Conservation (phyloP, 64 coral and sea anemone species). For the Acropora yongei region DNA sequence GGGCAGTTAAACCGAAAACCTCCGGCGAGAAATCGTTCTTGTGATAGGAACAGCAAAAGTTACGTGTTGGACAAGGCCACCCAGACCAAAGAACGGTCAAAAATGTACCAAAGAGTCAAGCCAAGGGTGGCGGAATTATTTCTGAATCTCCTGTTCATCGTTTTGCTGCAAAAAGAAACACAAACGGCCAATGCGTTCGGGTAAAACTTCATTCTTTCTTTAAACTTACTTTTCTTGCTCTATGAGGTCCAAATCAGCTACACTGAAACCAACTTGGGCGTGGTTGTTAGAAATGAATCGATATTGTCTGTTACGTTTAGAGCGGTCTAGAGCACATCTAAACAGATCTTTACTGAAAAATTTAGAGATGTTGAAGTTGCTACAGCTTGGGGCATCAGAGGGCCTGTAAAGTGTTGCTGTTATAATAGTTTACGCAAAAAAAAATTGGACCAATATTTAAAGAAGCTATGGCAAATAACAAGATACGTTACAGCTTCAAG, state of each 20-base stretch:
- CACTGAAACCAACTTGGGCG: not conserved
- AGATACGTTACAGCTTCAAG: not conserved
- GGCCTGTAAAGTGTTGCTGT: not conserved
- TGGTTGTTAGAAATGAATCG: too few species aligned
- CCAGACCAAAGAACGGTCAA: not conserved
- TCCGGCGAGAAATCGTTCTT: not conserved
- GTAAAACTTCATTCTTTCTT: not conserved
- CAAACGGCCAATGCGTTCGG: not conserved
- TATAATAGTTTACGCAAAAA: not conserved
- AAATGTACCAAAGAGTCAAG: slow-evolving; percentile 7
- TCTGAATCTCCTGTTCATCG: not conserved
- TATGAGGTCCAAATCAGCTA: not conserved
- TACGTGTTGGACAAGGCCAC: not conserved
- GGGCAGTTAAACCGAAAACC: not conserved
- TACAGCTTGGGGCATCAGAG: too few species aligned
- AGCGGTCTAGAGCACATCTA: not conserved
- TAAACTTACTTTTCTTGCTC: not conserved
- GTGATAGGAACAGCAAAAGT: not conserved
- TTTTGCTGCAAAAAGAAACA: slow-evolving; percentile 6
- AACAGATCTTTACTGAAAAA: not conserved
- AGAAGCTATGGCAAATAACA: not conserved
- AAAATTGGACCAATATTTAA: slow-evolving; percentile 3
- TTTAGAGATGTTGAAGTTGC: too few species aligned
- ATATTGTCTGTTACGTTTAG: not conserved
- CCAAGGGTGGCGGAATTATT: not conserved